Evolutionary conservation across 2,113 vertebrate genomes (phyloP).

Genomic region (Epinephelus moara): DNA sequence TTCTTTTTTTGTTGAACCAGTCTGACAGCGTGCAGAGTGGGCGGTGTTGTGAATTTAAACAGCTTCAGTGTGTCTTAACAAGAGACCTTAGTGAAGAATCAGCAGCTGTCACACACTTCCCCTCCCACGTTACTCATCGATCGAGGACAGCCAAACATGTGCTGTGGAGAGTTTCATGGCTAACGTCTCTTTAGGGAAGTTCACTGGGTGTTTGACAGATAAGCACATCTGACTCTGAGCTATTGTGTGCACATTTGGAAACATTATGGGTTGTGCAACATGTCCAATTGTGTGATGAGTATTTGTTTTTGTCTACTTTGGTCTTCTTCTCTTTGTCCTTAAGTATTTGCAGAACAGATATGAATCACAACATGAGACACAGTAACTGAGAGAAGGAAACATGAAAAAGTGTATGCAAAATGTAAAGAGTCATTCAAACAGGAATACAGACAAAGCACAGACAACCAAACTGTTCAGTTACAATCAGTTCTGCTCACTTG

Average conservation of each 20-base stretch:
- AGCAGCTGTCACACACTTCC: conserved; percentile 67
- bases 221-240: background rate
- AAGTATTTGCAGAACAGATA: background rate
- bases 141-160: conserved; percentile 42
- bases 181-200: background rate
- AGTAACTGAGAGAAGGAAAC: background rate
- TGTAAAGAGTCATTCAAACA: background rate
- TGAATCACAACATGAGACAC: background rate
- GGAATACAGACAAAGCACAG: background rate
- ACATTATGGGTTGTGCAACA: background rate
- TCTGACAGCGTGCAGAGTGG: conserved; percentile 68
- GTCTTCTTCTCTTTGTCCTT: background rate
- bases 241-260: background rate
- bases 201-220: background rate
- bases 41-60: conserved; percentile 42
- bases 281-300: background rate
- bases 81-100: conserved; percentile 63
- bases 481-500: background rate
- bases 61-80: conserved; percentile 56
- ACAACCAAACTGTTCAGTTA: too few relatives aligned
- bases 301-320: background rate
- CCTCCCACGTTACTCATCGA: conserved; percentile 27
- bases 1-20: conserved; percentile 58
- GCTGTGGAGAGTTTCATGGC: conserved; percentile 12
- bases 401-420: background rate